Percentiles rank a stretch among this genome's conserved stretches.
Conservation (phyloP, 2,113 vertebrate genomes). For the Rhinoptilus africanus region DNA sequence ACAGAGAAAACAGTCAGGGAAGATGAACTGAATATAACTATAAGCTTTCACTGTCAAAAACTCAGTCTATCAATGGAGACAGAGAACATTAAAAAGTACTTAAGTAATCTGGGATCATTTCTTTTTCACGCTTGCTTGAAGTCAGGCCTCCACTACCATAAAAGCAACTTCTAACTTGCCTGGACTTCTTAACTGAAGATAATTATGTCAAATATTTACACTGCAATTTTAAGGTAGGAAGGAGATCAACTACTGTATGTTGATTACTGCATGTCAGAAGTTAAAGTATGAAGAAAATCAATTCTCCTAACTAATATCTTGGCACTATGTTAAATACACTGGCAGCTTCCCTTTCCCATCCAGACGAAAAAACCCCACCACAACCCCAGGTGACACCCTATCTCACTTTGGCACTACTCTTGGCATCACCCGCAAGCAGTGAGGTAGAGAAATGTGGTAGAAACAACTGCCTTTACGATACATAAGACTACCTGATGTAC, state of each 20-base stretch:
- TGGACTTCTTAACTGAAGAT: background rate
- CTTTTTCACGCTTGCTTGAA: background rate
- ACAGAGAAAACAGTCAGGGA: constrained; percentile 22
- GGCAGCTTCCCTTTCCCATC: background rate
- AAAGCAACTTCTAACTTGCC: background rate
- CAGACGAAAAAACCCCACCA: fast-evolving
- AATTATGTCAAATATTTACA: background rate
- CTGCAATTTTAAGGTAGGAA: background rate
- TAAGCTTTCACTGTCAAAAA: constrained; percentile 25
- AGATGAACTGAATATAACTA: constrained; percentile 24
- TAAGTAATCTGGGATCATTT: background rate
- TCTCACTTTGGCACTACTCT: background rate
- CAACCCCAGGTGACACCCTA: background rate
- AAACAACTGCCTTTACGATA: background rate
- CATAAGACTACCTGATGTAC: no score
- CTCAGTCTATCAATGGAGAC: background rate
- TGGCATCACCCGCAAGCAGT: background rate
- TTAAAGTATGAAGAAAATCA: background rate
- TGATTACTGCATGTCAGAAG: background rate
- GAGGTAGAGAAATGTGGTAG: background rate
- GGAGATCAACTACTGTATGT: background rate
- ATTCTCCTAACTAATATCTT: background rate
- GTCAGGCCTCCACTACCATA: background rate
- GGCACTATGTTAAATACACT: background rate
- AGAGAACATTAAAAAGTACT: background rate